Conservation (phyloP, 2,888 invertebrate genomes). For the Melipona beecheii region DNA sequence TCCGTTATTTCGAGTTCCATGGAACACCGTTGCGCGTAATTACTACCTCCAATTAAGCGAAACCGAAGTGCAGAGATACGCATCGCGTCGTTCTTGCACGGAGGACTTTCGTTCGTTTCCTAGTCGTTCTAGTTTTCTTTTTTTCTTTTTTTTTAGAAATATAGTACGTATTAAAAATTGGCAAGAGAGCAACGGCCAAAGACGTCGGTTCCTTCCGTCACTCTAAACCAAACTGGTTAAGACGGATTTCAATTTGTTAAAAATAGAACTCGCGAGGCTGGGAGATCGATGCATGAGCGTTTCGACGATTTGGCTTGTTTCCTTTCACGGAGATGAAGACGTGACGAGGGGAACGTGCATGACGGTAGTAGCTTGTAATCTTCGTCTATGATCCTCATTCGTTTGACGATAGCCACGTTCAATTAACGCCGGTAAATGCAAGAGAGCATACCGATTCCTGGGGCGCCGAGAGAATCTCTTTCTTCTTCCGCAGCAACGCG, state of each 20-base stretch:
- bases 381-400: neutral
- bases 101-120: neutral
- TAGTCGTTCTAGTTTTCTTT: neutral
- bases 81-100: neutral
- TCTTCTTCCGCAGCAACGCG: conserved; percentile 21
- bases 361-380: neutral
- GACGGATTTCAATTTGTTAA: conserved; percentile 6
- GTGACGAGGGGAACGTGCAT: no score
- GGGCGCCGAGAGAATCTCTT: neutral
- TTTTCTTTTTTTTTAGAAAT: neutral
- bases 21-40: conserved; percentile 10
- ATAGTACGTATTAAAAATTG: neutral
- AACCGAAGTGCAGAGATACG: neutral
- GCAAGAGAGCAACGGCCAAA: neutral
- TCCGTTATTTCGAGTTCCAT: conserved; percentile 33
- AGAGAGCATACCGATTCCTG: neutral
- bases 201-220: neutral
- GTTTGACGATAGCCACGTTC: conserved; percentile 12
- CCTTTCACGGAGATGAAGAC: neutral
- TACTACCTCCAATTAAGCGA: conserved; percentile 1
- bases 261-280: neutral
- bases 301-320: neutral
- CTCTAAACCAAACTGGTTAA: neutral
- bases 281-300: neutral
- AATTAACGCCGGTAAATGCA: neutral